phyloP scores from a whole-genome alignment of 2,888 invertebrate genomes.

The Tetanocera ferruginea region DNA sequence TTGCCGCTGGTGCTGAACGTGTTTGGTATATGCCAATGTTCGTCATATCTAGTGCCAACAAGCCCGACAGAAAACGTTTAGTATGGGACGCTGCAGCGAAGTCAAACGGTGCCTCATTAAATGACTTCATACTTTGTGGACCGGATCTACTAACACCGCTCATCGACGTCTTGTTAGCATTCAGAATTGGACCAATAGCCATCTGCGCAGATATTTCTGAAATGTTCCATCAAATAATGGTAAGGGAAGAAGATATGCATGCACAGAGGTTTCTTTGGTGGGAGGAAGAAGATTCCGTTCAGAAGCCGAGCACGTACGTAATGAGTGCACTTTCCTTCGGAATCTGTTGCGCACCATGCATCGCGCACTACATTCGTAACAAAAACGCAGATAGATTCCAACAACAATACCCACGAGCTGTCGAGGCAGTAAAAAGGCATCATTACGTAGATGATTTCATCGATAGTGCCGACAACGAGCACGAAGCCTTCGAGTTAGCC shows the following conservation, averaged over 20 bases:
- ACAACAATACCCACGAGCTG: neutral
- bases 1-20: neutral
- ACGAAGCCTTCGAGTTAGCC: constrained; percentile 30
- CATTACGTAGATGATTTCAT: constrained; percentile 1
- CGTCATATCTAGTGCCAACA: neutral
- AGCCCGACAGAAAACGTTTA: neutral
- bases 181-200: neutral
- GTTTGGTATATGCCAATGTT: constrained; percentile 41
- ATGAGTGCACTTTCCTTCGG: constrained; percentile 30
- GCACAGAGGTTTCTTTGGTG: constrained; percentile 47
- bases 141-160: constrained; percentile 36
- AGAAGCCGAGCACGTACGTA: neutral
- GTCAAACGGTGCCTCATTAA: constrained; percentile 52
- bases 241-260: constrained; percentile 32
- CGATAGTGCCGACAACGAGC: constrained; percentile 31
- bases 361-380: neutral
- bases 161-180: neutral
- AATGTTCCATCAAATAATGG: neutral
- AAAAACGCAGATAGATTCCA: neutral
- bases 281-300: constrained; percentile 7
- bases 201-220: neutral
- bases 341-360: constrained; percentile 32
- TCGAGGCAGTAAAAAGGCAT: constrained; percentile 29
- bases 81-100: constrained; percentile 52
- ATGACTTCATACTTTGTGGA: constrained; percentile 54